Base-by-base conservation (phyloP, 2,113 vertebrate genomes). In the Bucco capensis region DNA sequence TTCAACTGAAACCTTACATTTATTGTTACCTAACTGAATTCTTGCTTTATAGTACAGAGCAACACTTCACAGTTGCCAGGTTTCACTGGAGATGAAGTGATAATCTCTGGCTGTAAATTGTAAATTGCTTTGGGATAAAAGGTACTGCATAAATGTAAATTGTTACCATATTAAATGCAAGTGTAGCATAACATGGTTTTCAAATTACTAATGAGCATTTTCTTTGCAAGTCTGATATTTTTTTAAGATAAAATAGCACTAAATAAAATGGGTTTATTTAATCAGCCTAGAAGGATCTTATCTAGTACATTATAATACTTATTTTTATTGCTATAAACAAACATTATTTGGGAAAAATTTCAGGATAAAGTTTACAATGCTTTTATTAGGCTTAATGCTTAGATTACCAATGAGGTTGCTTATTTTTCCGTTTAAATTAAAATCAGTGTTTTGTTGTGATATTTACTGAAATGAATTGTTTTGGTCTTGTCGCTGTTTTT, bases 121-220 rank as follows among this genome's bases (percentile, higher is more conserved):
- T 77, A 94, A 95, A 96, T 95, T 94, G 90, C 94, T 86, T 89
- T 95, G 94, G 85, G 83, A 94, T 94, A 77, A 94, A 94, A 94
- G 90, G 88, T 88, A 71, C 65, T 91, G 69, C 76, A 94, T 95
- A 92, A 94, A 91, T 94, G 37, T 78, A 95, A 93, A 81, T 95
- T 14, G 53, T 88, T 95, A 88, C 79, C 57, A 86, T 93, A 94
- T 88, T 91, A 95, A 89, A 88, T 81, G 53, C 40, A 91, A 94
- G 83, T 83, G 76, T 95, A 91, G 83, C 88, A 78, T 95, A 86
- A 85, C 85, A 71, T 71, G 64, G 67, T 71, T 95, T 95, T 93
- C 83, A 94, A 81, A 88, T 87, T 94, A 78, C 73, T 95, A 86
- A 86, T 67, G 80, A 95, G 57, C 93, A 76, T 86, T 92, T 89